Base-by-base conservation (phyloP, 2,888 invertebrate species). In the Trichopoda pennipes region DNA sequence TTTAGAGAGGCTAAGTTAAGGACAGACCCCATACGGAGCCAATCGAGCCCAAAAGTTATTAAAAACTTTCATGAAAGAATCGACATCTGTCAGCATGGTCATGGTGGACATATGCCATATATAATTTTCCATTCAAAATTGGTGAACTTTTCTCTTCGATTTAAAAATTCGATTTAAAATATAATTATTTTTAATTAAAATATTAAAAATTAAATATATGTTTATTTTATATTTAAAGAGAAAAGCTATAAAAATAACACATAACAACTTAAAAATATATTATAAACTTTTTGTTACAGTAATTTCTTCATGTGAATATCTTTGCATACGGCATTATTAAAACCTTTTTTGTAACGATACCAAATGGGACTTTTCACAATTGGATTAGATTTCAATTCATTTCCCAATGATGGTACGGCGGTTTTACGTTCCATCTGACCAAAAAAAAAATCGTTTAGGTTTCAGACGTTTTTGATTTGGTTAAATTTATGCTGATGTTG, bases 301-400 rank as follows among this genome's bases (percentile, higher is more conserved):
- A 97, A 90, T 89, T 97, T 95, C 83, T 93, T 92, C 81, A 97
- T 93, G 84, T 94, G 94, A 12, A 98, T 94, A 85, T 94, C 95
- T 84, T 95, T 94, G 51, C 97, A 92, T 16, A 99, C 98, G 1
- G 98, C 98, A 90, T 98, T 98, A 89, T 96, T 98, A 91, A 95
- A 98, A 1, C 99, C 99, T 91, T 98, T 98, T 88, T 97, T 96
- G 91, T 96, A 98, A 88, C 96, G 95, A 91, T 95, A 98, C 96
- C 96, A 98, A 79, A 98, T 94, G 81, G 94, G 95, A 88, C 95
- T 95, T 66, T 95, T 94, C 0, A 94, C 93, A 86, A 94, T 93
- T 69, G 93, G 92, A 89, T 94, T 94, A 2, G 92, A 92, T 85
- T 88, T 89, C 49, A 84, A 87, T 81, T 90, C 91, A 28, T 90